Percentiles rank a stretch among this genome's conserved stretches.
Evolutionary conservation across 2,113 vertebrate genomes (phyloP).

Genomic region (Pitta sordida): DNA sequence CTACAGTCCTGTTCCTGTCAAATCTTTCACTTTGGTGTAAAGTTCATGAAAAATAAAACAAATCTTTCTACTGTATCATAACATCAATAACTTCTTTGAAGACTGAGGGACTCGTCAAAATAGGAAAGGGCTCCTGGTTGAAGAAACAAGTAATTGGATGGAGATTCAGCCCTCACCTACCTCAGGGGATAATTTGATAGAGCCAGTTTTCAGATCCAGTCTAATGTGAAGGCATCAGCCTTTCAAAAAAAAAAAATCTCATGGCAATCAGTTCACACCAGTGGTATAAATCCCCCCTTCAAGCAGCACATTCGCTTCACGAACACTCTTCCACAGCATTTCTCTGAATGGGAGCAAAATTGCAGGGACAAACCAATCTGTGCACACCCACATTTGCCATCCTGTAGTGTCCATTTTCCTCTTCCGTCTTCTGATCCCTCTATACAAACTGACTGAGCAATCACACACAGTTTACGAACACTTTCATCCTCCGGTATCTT

Average conservation of each 20-base stretch:
- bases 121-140: background rate
- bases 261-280: background rate
- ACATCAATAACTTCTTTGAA: background rate
- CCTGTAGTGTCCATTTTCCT: background rate
- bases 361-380: background rate
- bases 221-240: background rate
- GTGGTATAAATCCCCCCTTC: background rate
- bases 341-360: background rate
- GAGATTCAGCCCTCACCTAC: background rate
- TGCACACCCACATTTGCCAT: background rate
- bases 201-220: background rate
- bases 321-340: background rate
- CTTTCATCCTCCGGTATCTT: background rate
- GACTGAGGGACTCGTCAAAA: background rate
- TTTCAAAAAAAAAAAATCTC: background rate
- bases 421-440: background rate
- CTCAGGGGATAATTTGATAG: background rate
- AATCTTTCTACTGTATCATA: background rate
- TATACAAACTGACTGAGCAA: background rate
- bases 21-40: background rate
- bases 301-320: background rate
- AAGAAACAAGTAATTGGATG: background rate
- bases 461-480: background rate
- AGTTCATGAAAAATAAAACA: background rate
- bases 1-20: background rate